Evolutionary conservation across 92 coral and sea anemone genomes (phyloP), one percentile per base, ranked within the genome.

Genomic region (Bergia sp.): DNA sequence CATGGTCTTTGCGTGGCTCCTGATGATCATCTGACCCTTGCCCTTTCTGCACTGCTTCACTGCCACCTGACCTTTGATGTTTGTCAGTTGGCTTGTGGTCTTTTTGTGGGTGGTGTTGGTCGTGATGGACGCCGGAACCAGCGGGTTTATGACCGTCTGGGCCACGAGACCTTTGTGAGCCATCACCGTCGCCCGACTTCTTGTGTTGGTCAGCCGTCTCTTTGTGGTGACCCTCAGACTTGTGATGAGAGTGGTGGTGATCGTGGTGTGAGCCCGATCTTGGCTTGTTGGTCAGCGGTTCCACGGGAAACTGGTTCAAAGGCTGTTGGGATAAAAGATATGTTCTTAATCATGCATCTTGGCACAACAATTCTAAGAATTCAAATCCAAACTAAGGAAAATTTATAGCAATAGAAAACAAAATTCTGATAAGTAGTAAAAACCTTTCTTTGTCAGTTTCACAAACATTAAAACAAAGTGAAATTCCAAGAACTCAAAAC

Each of bases 221-320:
- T 45, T 88, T 88, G 66, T 77, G 85, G 58, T 88, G 85, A 37
- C 45, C 73, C 20, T 57, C 53, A n/a, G 53, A 43, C 79, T 37
- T 65, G 16, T 83, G 87, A 29, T 65, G 73, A 8, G 85, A 37
- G 53, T 86, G 89, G 55, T 92, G 92, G 57, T 89, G 90, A 76
- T 92, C 94, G n/a, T 91, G 84, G 83, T 92, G 92, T 18, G 92
- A 92, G 81, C 87, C 88, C 20, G 92, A 86, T 20, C 94, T 91
- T 6, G 94, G 95, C 72, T 95, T 94, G 91, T 94, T 93, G 79
- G 92, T 94, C 65, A 93, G 91, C 11, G 98, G 98, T 76, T 93
- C 98, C 1, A 95, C 96, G 13, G 98, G 98, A 72, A 95, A 95
- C 95, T 95, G 98, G 73, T 95, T 95, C 94, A 90, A 87, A 4